Percentiles rank a stretch among this genome's conserved stretches.
Evolutionary conservation across 2,888 invertebrate species (phyloP).

Genomic region (Cepaea hortensis): DNA sequence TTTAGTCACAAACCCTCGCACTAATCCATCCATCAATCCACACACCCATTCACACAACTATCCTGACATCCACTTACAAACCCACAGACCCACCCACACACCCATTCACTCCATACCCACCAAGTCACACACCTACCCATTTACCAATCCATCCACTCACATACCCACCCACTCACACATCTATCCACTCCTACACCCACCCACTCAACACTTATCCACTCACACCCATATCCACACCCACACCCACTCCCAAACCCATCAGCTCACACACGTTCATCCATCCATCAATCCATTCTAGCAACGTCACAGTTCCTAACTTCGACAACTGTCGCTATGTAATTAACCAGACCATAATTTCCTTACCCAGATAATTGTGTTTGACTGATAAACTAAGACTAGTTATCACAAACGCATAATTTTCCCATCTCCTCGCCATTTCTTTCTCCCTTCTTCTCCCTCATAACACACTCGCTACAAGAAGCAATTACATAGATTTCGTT

Average conservation of each 20-base stretch:
- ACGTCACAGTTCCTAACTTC: neutral
- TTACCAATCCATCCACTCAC: no score
- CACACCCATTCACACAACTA: neutral
- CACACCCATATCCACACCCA: no score
- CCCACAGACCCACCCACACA: neutral
- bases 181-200: no score
- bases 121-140: no score
- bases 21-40: neutral
- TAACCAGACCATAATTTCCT: neutral
- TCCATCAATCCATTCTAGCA: neutral
- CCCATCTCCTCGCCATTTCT: neutral
- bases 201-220: no score
- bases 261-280: neutral
- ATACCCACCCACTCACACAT: no score
- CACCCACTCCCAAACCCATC: no score
- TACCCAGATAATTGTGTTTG: neutral
- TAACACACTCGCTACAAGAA: neutral
- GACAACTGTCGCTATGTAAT: no score
- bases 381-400: neutral
- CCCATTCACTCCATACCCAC: no score
- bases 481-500: neutral
- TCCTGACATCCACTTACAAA: neutral
- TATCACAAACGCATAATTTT: neutral
- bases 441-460: neutral
- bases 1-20: neutral